Base-by-base conservation (phyloP, 2,888 invertebrate species). In the Morpho helenor region DNA sequence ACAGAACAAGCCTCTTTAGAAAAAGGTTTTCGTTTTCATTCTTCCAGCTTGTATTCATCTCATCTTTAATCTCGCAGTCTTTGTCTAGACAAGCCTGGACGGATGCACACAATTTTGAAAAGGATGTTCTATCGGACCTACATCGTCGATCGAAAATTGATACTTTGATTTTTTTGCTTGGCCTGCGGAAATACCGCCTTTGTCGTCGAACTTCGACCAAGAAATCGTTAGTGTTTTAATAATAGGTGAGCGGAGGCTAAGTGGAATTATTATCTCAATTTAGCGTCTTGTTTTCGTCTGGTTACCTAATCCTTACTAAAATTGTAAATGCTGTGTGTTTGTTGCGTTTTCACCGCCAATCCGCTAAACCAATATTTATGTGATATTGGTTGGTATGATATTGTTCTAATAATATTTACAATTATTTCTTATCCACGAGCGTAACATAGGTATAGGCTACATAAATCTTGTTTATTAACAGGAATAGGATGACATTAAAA, bases 31-130 rank as follows among this genome's bases (percentile, higher is more conserved):
- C 80, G 80, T 84, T 86, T 82, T 75, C 77, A 73, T 60, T 75
- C 74, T 76, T 73, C 77, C 72, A 75, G 52, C 76, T 79, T 73
- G 80, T 82, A 85, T 87, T 86, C 85, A 87, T 82, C 76, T 75
- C 76, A 83, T 81, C 84, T 85, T 86, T 87, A 87, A 87, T 87
- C 87, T 84, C 76, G 78, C 79, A 82, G 83, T 81, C 83, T 80
- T 81, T 79, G 84, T 84, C 84, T 83, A 84, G 83, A 81, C 84
- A 68, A 70, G 71, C 49, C 55, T 55, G 73, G 65, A 68, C 71
- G 74, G 73, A 69, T 75, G 74, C 71, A 70, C 68, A 71, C 72
- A 77, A 80, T 76, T 82, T 75, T 75, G 75, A 65, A 64, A 66
- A 68, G 63, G 68, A 71, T 66, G 68, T 70, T 70, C 68, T 66